Percentiles rank a stretch among this genome's conserved stretches.
Conservation (phyloP, 2,888 invertebrate genomes). For the Eilema depressum region DNA sequence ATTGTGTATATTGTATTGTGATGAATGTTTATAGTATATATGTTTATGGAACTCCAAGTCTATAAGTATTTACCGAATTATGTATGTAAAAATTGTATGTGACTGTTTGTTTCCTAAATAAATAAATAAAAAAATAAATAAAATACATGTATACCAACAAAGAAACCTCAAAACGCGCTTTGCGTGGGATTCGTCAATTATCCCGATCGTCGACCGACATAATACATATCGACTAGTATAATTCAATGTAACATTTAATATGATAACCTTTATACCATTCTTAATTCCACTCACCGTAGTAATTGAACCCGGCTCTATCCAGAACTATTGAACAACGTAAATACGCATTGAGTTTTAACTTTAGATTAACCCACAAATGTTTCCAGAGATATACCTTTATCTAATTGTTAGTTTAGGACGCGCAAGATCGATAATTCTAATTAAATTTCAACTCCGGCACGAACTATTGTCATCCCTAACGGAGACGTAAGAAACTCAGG, state of each 20-base stretch:
- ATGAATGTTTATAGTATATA: no score
- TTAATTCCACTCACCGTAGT: neutral
- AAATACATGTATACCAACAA: no score
- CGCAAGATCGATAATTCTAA: slow-evolving; percentile 77
- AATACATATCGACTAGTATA: neutral
- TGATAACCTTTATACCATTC: neutral
- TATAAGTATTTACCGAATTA: no score
- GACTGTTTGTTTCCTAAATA: no score
- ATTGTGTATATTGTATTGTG: no score
- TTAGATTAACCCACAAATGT: slow-evolving; percentile 52
- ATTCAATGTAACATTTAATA: neutral
- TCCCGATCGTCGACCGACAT: no score
- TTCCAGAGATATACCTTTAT: slow-evolving; percentile 52
- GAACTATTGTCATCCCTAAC: slow-evolving; percentile 70
- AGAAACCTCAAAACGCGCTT: no score
- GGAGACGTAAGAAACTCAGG: slow-evolving; percentile 64
- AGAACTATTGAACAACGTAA: slow-evolving; percentile 44
- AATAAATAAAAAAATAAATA: no score
- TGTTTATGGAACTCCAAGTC: no score
- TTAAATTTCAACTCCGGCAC: slow-evolving; percentile 69
- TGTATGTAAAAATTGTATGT: no score
- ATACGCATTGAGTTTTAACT: slow-evolving; percentile 52
- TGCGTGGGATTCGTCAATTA: no score
- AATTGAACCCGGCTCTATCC: slow-evolving; percentile 4
- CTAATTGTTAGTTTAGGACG: slow-evolving; percentile 64